Conservation (phyloP, 1,140 invertebrate genomes). For the Bombus turneri region DNA sequence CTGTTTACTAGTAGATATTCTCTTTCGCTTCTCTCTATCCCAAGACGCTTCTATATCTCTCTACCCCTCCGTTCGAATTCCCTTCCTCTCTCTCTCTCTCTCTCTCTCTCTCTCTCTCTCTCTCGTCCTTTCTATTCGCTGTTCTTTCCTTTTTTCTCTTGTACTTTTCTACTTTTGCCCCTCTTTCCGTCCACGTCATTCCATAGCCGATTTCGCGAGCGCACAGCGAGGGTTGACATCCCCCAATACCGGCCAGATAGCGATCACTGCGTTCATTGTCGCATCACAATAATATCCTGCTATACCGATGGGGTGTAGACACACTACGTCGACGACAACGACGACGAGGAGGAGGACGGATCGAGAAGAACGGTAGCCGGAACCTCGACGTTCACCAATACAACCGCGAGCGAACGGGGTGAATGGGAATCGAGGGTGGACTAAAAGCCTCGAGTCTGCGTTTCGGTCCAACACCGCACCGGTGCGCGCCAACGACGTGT, state of each 20-base stretch:
- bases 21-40: not conserved
- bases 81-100: not conserved
- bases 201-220: constrained; percentile 3
- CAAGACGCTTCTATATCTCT: not conserved
- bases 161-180: not conserved
- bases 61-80: not conserved
- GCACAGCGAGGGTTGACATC: constrained; percentile 41
- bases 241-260: constrained; percentile 68
- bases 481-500: constrained; percentile 48
- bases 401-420: constrained; percentile 62
- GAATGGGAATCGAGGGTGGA: constrained; percentile 68
- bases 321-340: constrained; percentile 2
- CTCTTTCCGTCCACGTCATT: not conserved
- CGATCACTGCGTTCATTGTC: constrained; percentile 78
- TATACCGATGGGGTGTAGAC: not conserved
- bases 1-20: constrained; percentile 31
- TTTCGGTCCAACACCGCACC: constrained; percentile 73
- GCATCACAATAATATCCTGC: constrained; percentile 74
- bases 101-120: not conserved
- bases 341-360: constrained; percentile 7
- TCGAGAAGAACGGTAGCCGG: constrained; percentile 38
- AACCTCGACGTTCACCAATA: constrained; percentile 52
- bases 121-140: not conserved
- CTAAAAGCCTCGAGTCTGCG: constrained; percentile 76
- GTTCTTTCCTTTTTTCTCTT: too few species aligned